Percentiles rank a stretch among this genome's conserved stretches.
Evolutionary conservation across 2,888 invertebrate species (phyloP).

Genomic region (Aleiodes alternator): DNA sequence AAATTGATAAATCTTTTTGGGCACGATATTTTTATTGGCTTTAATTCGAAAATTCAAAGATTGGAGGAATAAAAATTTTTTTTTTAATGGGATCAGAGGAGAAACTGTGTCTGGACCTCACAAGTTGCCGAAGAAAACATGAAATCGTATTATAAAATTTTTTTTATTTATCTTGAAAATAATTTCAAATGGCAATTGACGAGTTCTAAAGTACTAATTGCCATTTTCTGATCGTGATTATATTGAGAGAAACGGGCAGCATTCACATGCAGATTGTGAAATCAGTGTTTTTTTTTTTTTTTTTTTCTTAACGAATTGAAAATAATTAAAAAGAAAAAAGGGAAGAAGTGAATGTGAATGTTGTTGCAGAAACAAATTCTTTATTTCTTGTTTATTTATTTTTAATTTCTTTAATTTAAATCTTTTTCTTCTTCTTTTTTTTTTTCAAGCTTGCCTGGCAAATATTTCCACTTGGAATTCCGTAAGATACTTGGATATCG

Average conservation of each 20-base stretch:
- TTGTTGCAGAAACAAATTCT: conserved; percentile 44
- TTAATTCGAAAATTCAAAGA: not conserved
- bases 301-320: conserved; percentile 31
- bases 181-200: conserved; percentile 60
- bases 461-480: conserved; percentile 21
- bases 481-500: conserved; percentile 33
- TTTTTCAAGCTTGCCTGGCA: conserved; percentile 58
- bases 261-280: conserved; percentile 19
- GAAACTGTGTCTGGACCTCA: conserved; percentile 59
- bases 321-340: conserved; percentile 38
- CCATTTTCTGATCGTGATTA: conserved; percentile 44
- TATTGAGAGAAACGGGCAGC: not conserved
- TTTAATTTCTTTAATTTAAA: too few relatives aligned
- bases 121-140: conserved; percentile 58
- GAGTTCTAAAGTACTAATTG: conserved; percentile 61
- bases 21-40: not conserved
- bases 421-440: not conserved
- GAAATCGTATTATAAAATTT: conserved; percentile 64
- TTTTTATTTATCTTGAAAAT: conserved; percentile 58
- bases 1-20: not conserved
- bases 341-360: conserved; percentile 34
- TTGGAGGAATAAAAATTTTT: not conserved
- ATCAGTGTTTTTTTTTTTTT: conserved; percentile 37
- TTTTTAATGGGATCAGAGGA: conserved; percentile 15
- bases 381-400: not conserved